Evolutionary conservation across 2,797 vertebrate species (phyloP), one percentile per base, ranked within the genome.

Genomic region (Hapalemur alaotrensis): DNA sequence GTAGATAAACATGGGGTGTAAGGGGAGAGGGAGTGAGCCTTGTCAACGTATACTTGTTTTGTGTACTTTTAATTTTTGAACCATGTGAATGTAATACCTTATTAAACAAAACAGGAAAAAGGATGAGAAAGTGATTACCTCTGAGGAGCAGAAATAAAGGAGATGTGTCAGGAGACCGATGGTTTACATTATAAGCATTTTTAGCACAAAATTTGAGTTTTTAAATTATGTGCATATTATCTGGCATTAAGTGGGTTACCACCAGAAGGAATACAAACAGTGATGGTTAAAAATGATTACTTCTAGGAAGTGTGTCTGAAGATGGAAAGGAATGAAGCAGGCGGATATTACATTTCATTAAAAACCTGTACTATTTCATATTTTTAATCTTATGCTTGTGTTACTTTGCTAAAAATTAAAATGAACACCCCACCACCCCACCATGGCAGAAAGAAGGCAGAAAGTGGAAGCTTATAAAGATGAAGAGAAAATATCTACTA

Each of bases 361-460:
- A 82, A 93, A 95, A 50, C 28, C 7, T 69, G 22, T 38, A 82
- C 22, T 80, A 46, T 78, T 79, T 23, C 70, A 30, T 52, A 52
- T 57, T 76, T 87, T 97, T 73, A 89, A 81, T 1, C 2, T 81
- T 95, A 46, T 20, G 28, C 50, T 85, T 93, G 11, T 79, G 38
- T 88, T 76, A 81, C 18, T 94, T 91, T 35, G 70, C 63, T 52
- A 75, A 86, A 95, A 89, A 82, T 52, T 57, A 65, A 80, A 93
- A 65, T 52, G 32, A 59, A 65, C 41, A 78, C 48, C 9, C 13
- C 22, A 82, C 15, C 14, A 4, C 46, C 38, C 15, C 10, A 69
- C 23, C 17, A 23, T 15, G 32, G 15, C 18, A 75, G 69, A 93
- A 63, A 59, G 9, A 57, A 63, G 69, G 57, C 52, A 92, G 43